Percentiles rank a stretch among this genome's conserved stretches.
Conservation (phyloP, 2,888 invertebrate genomes). For the Hoplodrina blanda region DNA sequence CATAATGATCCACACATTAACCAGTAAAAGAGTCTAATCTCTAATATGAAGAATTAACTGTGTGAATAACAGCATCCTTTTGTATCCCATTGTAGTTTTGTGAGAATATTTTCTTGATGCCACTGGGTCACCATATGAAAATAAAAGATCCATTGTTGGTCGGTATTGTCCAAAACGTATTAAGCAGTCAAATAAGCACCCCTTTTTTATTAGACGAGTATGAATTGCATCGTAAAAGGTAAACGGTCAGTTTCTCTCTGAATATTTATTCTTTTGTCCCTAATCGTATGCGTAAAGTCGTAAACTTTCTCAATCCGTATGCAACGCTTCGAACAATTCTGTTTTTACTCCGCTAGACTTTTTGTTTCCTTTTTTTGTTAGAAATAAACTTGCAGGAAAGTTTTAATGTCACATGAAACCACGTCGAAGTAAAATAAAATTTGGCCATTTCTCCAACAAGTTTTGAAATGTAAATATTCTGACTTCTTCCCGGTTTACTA, state of each 20-base stretch:
- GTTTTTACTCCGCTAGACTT: constrained; percentile 34
- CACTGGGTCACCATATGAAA: constrained; percentile 72
- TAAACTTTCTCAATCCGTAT: constrained; percentile 56
- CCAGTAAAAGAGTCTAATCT: constrained; percentile 74
- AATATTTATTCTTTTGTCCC: constrained; percentile 58
- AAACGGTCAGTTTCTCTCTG: constrained; percentile 63
- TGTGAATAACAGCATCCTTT: constrained; percentile 91
- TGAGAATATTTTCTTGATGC: constrained; percentile 84
- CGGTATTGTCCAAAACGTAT: constrained; percentile 74
- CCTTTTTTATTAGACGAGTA: constrained; percentile 63
- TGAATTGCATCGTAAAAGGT: constrained; percentile 59
- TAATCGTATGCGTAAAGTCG: constrained; percentile 60
- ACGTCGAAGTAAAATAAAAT: neutral
- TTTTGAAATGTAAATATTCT: neutral
- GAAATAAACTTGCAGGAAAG: constrained; percentile 35
- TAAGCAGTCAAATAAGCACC: constrained; percentile 70
- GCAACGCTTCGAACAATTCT: constrained; percentile 42
- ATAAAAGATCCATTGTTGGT: constrained; percentile 67
- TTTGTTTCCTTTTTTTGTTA: constrained; percentile 33
- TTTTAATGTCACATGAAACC: constrained; percentile 23
- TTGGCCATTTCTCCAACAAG: neutral
- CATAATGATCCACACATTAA: constrained; percentile 58
- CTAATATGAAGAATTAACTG: constrained; percentile 85
- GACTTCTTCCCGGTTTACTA: neutral
- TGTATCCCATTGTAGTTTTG: constrained; percentile 86